A percentile compares a stretch with the other conserved stretches of the same genome.
Evolutionary conservation across 2,888 invertebrate species (phyloP).

Genomic region (Eupithecia vulgata): DNA sequence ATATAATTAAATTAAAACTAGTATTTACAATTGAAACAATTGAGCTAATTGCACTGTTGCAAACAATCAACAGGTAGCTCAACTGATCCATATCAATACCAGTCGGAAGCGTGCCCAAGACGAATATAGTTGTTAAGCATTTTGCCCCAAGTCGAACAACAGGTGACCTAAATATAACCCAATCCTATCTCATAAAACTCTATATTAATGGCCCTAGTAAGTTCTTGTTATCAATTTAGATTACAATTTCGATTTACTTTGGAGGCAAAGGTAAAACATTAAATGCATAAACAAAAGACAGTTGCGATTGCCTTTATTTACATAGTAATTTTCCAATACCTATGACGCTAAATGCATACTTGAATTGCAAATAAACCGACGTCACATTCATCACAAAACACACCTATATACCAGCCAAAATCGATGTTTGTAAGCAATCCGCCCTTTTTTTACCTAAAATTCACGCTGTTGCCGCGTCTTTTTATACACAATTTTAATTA

Average conservation of each 20-base stretch:
- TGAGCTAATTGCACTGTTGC: too few relatives aligned
- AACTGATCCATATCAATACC: too few relatives aligned
- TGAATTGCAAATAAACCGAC: slow-evolving; percentile 1
- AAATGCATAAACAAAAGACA: not conserved
- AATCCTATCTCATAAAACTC: not conserved
- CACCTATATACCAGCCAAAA: not conserved
- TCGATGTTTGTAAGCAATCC: too few relatives aligned
- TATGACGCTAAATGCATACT: not conserved
- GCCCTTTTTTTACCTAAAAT: too few relatives aligned
- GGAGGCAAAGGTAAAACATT: not conserved
- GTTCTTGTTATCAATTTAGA: not conserved
- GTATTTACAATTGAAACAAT: too few relatives aligned
- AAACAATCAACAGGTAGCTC: too few relatives aligned
- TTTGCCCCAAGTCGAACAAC: not conserved
- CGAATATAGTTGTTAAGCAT: not conserved
- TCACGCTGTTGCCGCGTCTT: too few relatives aligned
- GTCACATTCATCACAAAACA: slow-evolving; percentile 1
- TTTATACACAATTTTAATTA: too few relatives aligned
- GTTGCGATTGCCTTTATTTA: not conserved
- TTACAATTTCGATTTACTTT: not conserved
- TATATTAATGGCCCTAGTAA: not conserved
- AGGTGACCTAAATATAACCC: not conserved
- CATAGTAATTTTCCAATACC: not conserved
- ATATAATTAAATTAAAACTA: too few relatives aligned
- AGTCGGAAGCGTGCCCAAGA: too few relatives aligned